Evolutionary conservation across 2,113 vertebrate genomes (phyloP), one percentile per base, ranked within the genome.

Genomic region (Garra rufa): DNA sequence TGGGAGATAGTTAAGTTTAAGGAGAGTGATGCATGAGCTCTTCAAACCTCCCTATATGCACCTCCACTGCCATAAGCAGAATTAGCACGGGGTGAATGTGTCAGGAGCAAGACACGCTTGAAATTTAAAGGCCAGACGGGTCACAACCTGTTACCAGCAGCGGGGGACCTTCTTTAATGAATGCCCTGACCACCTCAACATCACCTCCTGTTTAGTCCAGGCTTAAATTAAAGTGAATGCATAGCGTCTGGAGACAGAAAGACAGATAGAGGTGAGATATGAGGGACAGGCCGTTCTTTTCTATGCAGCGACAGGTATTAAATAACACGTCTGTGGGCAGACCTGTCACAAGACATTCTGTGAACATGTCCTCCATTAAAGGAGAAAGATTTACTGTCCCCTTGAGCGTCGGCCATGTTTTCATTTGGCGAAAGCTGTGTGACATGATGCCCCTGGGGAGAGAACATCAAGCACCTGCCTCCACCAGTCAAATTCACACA

Each of bases 21-120:
- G 19, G 19, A n/a, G 19, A 57, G 21, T n/a, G 8, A 71, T 61
- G 26, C 52, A 74, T 73, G 61, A 74, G 59, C 83, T 75, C 82
- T 69, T 70, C 76, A 70, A 69, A 38, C 65, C 65, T 69, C 61
- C 61, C 61, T 65, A 13, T 6, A 30, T 65, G 26, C 13, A 2
- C 59, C 59, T 14, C 26, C 65, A 21, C 15, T 19, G 30, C 30
- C 34, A 59, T 52, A 30, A 57, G 24, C 44, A 74, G 81, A 59
- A 67, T 85, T 82, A 85, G 50, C 13, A 26, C 15, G 28, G 46
- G 70, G 28, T 88, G 24, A 85, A 88, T 69, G 65, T 55, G 84
- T 86, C 84, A 84, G 46, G 38, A 59, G 59, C n/a, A n/a, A 85
- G 21, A 85, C 38, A 11, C 24, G 57, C 28, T 50, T n/a, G 34